Evolutionary conservation across 2,113 vertebrate species (phyloP).

Genomic region (Pseudopipra pipra): DNA sequence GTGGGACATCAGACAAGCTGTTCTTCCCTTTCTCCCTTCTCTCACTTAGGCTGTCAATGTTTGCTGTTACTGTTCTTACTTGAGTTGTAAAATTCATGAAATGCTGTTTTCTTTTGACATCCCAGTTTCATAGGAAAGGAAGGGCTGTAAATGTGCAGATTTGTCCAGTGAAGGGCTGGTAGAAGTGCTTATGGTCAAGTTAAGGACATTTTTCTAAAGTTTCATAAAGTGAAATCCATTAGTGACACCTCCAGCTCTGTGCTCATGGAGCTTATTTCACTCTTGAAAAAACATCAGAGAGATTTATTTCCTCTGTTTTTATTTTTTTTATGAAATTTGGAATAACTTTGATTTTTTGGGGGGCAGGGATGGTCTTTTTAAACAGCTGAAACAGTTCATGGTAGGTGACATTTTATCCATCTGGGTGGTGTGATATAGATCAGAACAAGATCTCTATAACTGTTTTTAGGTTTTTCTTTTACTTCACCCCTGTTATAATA

Average conservation of each 20-base stretch:
- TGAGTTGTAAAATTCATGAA: not conserved
- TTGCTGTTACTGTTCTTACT: not conserved
- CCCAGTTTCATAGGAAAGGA: not conserved
- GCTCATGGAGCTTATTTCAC: not conserved
- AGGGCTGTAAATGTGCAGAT: not conserved
- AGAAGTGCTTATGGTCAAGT: accelerated
- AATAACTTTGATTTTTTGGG: not conserved
- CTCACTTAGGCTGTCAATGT: not conserved
- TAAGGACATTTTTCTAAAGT: not conserved
- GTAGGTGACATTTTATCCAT: not conserved
- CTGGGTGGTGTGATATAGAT: not conserved
- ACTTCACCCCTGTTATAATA: not conserved
- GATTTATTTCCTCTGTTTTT: not conserved
- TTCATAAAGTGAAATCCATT: not conserved
- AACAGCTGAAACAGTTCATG: not conserved
- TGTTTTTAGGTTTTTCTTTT: not conserved
- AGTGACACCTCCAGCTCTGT: not conserved
- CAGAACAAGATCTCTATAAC: not conserved
- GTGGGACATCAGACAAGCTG: not conserved
- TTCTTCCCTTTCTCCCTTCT: not conserved
- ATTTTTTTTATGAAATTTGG: not conserved
- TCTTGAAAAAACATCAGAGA: not conserved
- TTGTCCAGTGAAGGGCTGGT: not conserved
- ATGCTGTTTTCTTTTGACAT: not conserved
- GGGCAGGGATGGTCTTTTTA: not conserved